Evolutionary conservation across 2,888 invertebrate genomes (phyloP).

Genomic region (Hyppa rectilinea): DNA sequence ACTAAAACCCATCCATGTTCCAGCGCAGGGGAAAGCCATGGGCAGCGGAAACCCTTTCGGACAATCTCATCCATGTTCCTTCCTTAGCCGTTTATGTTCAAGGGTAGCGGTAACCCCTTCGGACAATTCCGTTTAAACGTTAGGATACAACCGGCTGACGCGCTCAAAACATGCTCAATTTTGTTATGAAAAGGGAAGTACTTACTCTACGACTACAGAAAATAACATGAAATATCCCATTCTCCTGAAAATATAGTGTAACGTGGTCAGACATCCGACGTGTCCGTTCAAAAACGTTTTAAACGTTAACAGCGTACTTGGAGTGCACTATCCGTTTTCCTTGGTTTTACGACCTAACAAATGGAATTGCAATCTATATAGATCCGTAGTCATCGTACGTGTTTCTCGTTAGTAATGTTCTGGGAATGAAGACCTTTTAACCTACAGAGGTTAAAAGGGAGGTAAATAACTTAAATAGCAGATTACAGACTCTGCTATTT

Average conservation of each 20-base stretch:
- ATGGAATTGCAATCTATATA: conserved; percentile 46
- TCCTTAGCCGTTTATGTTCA: too few relatives aligned
- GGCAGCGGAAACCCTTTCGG: too few relatives aligned
- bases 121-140: too few relatives aligned
- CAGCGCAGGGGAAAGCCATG: too few relatives aligned
- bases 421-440: conserved; percentile 22
- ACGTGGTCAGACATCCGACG: background rate
- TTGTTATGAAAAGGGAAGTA: too few relatives aligned
- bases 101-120: too few relatives aligned
- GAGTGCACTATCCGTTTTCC: conserved; percentile 35
- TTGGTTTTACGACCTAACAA: conserved; percentile 47
- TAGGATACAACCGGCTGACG: background rate
- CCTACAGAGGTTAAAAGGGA: too few relatives aligned
- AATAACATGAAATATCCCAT: background rate
- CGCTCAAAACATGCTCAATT: background rate
- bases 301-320: conserved; percentile 41
- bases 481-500: conserved; percentile 7
- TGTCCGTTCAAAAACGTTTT: conserved; percentile 30
- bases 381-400: conserved; percentile 33
- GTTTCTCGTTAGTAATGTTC: conserved; percentile 26
- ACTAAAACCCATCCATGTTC: too few relatives aligned
- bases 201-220: too few relatives aligned
- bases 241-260: conserved; percentile 1
- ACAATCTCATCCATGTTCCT: too few relatives aligned
- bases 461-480: too few relatives aligned